Base-by-base conservation (phyloP, 2,888 invertebrate genomes). In the Stenoptilia bipunctidactyla region DNA sequence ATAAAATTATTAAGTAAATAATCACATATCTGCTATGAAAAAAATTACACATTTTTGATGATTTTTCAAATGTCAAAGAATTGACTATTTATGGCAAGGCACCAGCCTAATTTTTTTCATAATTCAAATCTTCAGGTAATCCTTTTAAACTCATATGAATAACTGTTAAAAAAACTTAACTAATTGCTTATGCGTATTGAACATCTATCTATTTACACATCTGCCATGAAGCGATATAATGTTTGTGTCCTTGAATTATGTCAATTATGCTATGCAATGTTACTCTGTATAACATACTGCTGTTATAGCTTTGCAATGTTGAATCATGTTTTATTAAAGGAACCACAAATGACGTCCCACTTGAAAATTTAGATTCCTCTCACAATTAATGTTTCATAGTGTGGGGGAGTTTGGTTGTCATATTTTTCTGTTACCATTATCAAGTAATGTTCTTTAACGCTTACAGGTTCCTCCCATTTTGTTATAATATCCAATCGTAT, bases 331-430 rank as follows among this genome's bases (percentile, higher is more conserved):
- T 49, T 56, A 58, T 60, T 30, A 30, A 3, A 30, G 30, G 25
- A 25, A n/a, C 25, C 12, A n/a, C n/a, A 52, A 51, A 55, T 68
- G 64, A 69, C 61, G 62, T 67, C 67, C 65, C 56, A 53, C n/a
- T 59, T 61, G 60, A 56, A 52, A 54, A 52, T 49, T 50, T 45
- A 46, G 44, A 40, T 37, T 37, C 42, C 48, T 30, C n/a, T 30
- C n/a, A 30, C 10, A 8, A n/a, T 3, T 8, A n/a, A 36, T 40
- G 39, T 35, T 41, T 15, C 20, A 30, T 36, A 40, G 43, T 38
- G 45, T 52, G 51, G 58, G 52, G 55, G 56, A 49, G 51, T 46
- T 20, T 20, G 20, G 20, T n/a, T n/a, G n/a, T n/a, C n/a, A n/a
- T n/a, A n/a, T n/a, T n/a, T n/a, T n/a, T n/a, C n/a, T n/a, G n/a